Evolutionary conservation across 2,797 vertebrate species (phyloP), one percentile per base, ranked within the genome.

Genomic region (Leptatherina wallacei): DNA sequence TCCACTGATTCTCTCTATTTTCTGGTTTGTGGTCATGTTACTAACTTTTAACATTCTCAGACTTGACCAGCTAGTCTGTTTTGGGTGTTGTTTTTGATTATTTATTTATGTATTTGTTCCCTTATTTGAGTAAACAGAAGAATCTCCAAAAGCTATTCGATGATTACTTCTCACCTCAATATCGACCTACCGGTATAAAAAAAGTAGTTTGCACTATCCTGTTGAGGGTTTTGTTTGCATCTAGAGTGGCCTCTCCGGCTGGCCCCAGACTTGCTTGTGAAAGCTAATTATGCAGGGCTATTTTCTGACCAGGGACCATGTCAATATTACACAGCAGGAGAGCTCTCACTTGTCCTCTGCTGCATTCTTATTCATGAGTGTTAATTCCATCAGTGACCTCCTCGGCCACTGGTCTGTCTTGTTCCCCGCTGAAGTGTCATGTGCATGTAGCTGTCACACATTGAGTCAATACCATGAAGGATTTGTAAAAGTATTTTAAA

Each of bases 321-420:
- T 93, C 91, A 91, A 89, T 92, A 89, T 88, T 75, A 66, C 88
- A 76, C 87, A 85, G 87, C 74, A 76, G 89, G 91, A 85, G 85
- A 85, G 87, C 81, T 82, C 83, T 86, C 80, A 66, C 71, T 89
- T 75, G 58, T 67, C 65, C 56, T 16, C 29, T 29, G 38, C 76
- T 52, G 62, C 89, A 90, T 94, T 94, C 76, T 88, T 91, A 93
- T 94, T 94, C 91, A 92, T 92, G 89, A 92, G 88, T 66, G 84
- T 89, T 89, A 92, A 94, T 93, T 92, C 90, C 88, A 88, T 92
- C 90, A 90, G 87, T 86, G 88, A 84, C 84, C 77, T 83, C 59
- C 77, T 86, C 80, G 72, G 69, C 78, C 82, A 70, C 66, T 73
- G 81, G 88, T 85, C 86, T 69, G 44, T 85, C 73, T 67, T 24